phyloP scores from a whole-genome alignment of 2,888 invertebrate genomes.

The Tanytarsus gracilentus region DNA sequence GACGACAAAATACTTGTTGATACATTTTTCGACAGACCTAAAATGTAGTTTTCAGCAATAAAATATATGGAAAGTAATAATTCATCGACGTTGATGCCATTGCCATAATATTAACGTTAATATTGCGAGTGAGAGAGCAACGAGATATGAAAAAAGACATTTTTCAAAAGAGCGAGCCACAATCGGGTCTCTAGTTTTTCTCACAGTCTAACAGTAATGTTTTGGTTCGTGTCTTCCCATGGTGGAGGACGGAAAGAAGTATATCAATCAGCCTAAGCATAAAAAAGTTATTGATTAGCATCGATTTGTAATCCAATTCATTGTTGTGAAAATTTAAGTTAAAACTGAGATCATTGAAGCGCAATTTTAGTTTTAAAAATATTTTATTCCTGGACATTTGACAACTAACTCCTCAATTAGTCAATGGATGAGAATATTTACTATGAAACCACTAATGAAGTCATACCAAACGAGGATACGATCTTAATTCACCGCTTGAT shows the following conservation, averaged over 20 bases:
- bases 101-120: too few species aligned
- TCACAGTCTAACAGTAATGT: background rate
- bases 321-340: background rate
- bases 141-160: background rate
- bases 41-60: background rate
- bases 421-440: too few species aligned
- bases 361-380: background rate
- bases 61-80: background rate
- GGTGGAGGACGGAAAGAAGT: background rate
- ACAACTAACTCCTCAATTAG: too few species aligned
- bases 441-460: too few species aligned
- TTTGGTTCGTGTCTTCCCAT: too few species aligned
- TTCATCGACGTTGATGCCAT: background rate
- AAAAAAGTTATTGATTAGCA: slow-evolving; percentile 5
- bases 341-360: background rate
- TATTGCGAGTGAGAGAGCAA: background rate
- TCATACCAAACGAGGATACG: background rate
- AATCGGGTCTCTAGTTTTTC: background rate
- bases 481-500: background rate
- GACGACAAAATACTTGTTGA: too few species aligned
- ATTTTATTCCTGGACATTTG: too few species aligned
- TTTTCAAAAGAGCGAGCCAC: background rate
- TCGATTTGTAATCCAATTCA: slow-evolving; percentile 9
- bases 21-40: too few species aligned
- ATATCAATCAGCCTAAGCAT: background rate